Conservation (phyloP, 2,888 invertebrate genomes). For the Junonia oenone region DNA sequence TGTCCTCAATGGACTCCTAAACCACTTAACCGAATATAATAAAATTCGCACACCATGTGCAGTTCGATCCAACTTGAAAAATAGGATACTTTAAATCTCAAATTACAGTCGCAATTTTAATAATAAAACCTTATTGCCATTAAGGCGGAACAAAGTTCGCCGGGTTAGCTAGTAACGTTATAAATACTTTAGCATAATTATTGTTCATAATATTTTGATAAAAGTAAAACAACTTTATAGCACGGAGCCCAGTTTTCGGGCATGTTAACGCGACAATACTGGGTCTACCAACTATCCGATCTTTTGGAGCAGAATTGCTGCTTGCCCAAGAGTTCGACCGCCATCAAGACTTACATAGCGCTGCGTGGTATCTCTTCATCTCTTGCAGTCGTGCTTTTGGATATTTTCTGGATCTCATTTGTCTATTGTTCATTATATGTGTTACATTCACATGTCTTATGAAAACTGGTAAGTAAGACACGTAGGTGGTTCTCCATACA, state of each 20-base stretch:
- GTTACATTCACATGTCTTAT: slow-evolving; percentile 82
- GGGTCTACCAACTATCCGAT: slow-evolving; percentile 89
- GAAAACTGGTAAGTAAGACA: slow-evolving; percentile 65
- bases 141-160: too few species aligned
- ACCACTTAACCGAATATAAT: too few species aligned
- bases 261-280: slow-evolving; percentile 89
- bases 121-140: too few species aligned
- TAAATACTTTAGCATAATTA: neutral
- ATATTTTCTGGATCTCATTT: slow-evolving; percentile 82
- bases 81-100: too few species aligned
- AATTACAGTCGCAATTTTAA: too few species aligned
- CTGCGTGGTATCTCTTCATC: slow-evolving; percentile 84
- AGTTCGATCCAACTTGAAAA: too few species aligned
- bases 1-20: too few species aligned
- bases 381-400: slow-evolving; percentile 83
- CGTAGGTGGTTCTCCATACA: too few species aligned
- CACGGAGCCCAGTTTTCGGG: slow-evolving; percentile 90
- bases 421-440: slow-evolving; percentile 81
- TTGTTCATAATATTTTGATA: neutral
- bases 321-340: slow-evolving; percentile 79
- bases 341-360: slow-evolving; percentile 82
- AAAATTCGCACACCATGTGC: too few species aligned
- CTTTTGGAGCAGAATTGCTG: slow-evolving; percentile 84
- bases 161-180: too few species aligned
- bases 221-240: slow-evolving; percentile 58